Evolutionary conservation across 2,797 vertebrate genomes (phyloP).

Genomic region (Ceyx erithaca): DNA sequence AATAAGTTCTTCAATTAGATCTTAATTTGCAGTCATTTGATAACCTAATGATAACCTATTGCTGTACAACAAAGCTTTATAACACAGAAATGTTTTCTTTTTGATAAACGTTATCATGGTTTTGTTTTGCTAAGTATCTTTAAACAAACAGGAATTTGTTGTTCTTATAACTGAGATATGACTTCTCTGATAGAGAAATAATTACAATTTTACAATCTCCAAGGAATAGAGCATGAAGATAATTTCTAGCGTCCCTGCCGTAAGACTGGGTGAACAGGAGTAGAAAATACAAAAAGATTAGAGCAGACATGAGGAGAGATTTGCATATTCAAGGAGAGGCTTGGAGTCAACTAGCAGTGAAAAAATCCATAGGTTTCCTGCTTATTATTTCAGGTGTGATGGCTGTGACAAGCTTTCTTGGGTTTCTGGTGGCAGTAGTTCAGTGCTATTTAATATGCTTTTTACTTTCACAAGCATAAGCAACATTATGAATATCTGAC

Average conservation of each 20-base stretch:
- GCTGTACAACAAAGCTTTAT: not conserved
- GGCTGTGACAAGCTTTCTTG: not conserved
- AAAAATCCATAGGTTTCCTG: not conserved
- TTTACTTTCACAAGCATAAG: not conserved
- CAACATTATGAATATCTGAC: not conserved
- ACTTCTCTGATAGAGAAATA: not conserved
- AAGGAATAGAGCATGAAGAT: not conserved
- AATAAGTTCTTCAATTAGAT: conserved; percentile 60
- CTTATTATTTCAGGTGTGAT: not conserved
- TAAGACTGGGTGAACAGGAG: not conserved
- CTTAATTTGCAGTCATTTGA: conserved; percentile 45
- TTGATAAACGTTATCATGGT: conserved; percentile 8
- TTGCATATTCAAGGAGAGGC: not conserved
- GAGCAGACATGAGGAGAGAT: not conserved
- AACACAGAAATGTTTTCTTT: conserved; percentile 39
- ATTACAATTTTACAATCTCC: not conserved
- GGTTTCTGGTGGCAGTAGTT: not conserved
- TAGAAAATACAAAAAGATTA: not conserved
- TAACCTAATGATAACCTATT: conserved; percentile 49
- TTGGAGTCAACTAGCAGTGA: not conserved
- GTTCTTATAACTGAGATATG: not conserved
- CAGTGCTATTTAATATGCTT: not conserved
- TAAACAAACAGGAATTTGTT: conserved; percentile 46
- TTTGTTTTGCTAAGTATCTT: conserved; percentile 28
- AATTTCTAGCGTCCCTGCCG: not conserved